phyloP scores from a whole-genome alignment of 2,888 invertebrate genomes.

The Leucania comma region DNA sequence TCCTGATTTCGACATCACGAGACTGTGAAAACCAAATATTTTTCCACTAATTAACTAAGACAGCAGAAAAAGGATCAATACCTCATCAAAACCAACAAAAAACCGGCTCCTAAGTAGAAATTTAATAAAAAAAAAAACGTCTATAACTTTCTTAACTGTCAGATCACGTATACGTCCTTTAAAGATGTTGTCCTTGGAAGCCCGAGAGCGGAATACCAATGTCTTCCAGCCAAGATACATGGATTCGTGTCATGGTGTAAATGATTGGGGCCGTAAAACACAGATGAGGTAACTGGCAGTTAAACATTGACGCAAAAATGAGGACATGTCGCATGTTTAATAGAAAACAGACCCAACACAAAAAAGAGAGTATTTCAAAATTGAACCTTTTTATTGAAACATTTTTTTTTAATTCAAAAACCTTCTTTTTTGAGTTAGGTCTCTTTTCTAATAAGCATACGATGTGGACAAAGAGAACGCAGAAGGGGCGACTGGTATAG shows the following conservation, averaged over 20 bases:
- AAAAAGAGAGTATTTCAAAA: too few species aligned
- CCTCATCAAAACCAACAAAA: slow-evolving; percentile 29
- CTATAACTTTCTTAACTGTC: slow-evolving; percentile 43
- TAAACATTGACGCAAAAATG: slow-evolving; percentile 36
- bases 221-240: slow-evolving; percentile 50
- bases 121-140: slow-evolving; percentile 57
- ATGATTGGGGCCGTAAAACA: slow-evolving; percentile 53
- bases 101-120: slow-evolving; percentile 28
- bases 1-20: not conserved
- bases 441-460: too few species aligned
- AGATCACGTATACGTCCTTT: slow-evolving; percentile 61
- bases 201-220: slow-evolving; percentile 60
- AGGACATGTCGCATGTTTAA: too few species aligned
- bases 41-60: not conserved
- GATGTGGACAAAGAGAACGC: slow-evolving; percentile 6
- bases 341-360: too few species aligned
- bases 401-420: too few species aligned
- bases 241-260: slow-evolving; percentile 53
- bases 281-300: slow-evolving; percentile 31
- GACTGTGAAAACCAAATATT: not conserved
- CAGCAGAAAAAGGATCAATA: slow-evolving; percentile 18
- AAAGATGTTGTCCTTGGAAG: slow-evolving; percentile 58
- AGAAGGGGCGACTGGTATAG: not conserved
- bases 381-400: too few species aligned
- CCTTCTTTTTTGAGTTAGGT: too few species aligned